Evolutionary conservation across 2,888 invertebrate species (phyloP).

Genomic region (Bugula neritina): DNA sequence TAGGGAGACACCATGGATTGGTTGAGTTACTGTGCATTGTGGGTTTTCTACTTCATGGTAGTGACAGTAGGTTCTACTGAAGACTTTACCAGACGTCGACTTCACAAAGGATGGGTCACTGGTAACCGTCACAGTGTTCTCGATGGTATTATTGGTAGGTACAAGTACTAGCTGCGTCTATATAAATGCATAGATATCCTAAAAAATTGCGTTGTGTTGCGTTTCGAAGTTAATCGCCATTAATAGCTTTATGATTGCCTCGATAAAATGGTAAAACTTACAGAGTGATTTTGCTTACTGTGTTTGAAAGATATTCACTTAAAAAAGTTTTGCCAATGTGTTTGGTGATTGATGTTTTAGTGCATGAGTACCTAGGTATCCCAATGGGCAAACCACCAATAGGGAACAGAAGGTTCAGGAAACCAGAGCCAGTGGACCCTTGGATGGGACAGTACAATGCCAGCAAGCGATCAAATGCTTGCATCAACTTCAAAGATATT

Average conservation of each 20-base stretch:
- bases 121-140: constrained; percentile 26
- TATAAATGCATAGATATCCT: too few relatives aligned
- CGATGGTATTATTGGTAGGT: constrained; percentile 21
- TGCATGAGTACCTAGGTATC: constrained; percentile 25
- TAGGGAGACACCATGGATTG: too few relatives aligned
- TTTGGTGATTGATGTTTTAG: too few relatives aligned
- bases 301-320: too few relatives aligned
- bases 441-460: constrained; percentile 19
- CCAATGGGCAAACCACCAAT: constrained; percentile 17
- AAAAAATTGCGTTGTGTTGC: too few relatives aligned
- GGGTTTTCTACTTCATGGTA: too few relatives aligned
- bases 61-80: background rate
- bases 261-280: too few relatives aligned
- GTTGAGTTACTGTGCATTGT: too few relatives aligned
- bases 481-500: background rate
- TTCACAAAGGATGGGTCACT: constrained; percentile 15
- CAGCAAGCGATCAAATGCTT: constrained; percentile 14
- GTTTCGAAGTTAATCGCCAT: too few relatives aligned
- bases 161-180: background rate
- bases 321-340: too few relatives aligned
- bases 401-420: background rate
- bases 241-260: too few relatives aligned
- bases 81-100: background rate
- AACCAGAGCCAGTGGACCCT: constrained; percentile 12
- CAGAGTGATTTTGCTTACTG: too few relatives aligned